Base-by-base conservation (phyloP, 2,113 vertebrate genomes). In the Paramormyrops kingsleyae region DNA sequence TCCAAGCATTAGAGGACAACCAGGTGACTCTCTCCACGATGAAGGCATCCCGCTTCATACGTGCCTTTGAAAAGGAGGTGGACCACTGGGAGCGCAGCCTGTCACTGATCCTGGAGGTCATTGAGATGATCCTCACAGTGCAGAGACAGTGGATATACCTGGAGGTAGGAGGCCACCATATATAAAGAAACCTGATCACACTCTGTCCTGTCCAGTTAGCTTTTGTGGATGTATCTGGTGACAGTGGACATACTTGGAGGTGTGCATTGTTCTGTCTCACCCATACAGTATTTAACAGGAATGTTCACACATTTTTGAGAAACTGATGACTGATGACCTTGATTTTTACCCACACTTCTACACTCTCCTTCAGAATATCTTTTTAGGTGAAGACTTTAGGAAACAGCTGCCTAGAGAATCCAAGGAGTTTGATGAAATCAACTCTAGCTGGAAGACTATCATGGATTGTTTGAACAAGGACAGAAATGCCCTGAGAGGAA, bases 101-200 rank as follows among this genome's bases (percentile, higher is more conserved):
- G 15, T 97, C 97, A 10, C 96, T 95, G 10, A 95, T 97, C 66
- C 91, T 97, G 92, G 97, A 98, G 90, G 97, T 96, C 47, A 95
- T 95, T 0, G 97, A 98, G 92, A 97, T 95, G 94, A 90, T 97
- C 77, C 96, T 98, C 15, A 96, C 94, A 0, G 97, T 97, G 21
- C 97, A 98, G 91, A 94, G 96, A 4, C 97, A 97, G 92, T 98
- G 97, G 97, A 96, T 97, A 94, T 97, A 98, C 91, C 94, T 98
- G 27, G 97, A 98, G 97, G 97, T 98, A 92, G 91, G 93, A 4
- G 15, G 9, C 12, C 12, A 59, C 42, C 52, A 47, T 31, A 66
- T 49, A 52, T 17, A 88, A 27, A 77, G 24, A 77, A n/a, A 74
- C 13, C 7, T 24, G 24, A 9, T 21, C 53, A 49, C 62, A 87